Conservation (phyloP, 2,888 invertebrate species). For the Ochropacha duplaris region DNA sequence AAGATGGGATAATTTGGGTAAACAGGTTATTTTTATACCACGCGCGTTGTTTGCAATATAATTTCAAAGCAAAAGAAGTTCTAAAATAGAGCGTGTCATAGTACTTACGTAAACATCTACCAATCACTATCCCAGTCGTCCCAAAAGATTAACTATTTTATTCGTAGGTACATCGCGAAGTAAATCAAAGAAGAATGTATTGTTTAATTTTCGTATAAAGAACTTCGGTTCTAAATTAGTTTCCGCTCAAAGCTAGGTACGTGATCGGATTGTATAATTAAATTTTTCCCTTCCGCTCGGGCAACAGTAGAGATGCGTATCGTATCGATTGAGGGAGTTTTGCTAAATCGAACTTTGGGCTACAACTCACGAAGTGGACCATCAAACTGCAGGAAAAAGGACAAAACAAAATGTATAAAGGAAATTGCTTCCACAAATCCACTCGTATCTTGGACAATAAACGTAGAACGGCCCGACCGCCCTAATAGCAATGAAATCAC, state of each 20-base stretch:
- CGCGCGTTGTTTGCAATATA: constrained; percentile 13
- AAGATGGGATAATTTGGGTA: constrained; percentile 54
- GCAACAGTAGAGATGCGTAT: constrained; percentile 68
- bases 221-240: constrained; percentile 73
- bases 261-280: constrained; percentile 76
- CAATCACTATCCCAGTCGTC: too few species aligned
- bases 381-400: constrained; percentile 82
- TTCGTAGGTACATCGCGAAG: constrained; percentile 10
- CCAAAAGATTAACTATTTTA: background rate
- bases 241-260: constrained; percentile 67
- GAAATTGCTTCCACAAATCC: constrained; percentile 84
- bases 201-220: constrained; percentile 55
- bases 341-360: constrained; percentile 74
- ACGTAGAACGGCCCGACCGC: constrained; percentile 74
- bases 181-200: constrained; percentile 26
- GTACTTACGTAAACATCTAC: too few species aligned
- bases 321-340: constrained; percentile 68
- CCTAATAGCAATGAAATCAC: constrained; percentile 83
- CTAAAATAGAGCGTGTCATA: background rate
- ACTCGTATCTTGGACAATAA: constrained; percentile 83
- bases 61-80: background rate
- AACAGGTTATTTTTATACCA: constrained; percentile 50
- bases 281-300: constrained; percentile 56
- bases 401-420: constrained; percentile 84
- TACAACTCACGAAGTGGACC: constrained; percentile 78